Base-by-base conservation (phyloP, 2,888 invertebrate genomes). In the Drosophila nr. fundita region DNA sequence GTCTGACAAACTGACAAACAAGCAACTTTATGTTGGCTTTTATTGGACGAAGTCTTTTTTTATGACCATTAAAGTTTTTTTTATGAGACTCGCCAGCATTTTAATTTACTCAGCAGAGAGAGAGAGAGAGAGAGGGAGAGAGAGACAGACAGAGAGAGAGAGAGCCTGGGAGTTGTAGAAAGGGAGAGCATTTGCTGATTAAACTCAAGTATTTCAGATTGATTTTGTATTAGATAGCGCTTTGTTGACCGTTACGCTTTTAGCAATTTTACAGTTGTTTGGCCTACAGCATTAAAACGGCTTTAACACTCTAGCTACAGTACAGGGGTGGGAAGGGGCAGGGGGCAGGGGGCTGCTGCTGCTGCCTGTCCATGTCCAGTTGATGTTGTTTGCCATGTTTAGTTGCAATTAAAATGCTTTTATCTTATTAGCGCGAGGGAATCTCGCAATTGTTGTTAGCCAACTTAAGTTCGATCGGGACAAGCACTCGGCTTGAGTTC, bases 401-500 rank as follows among this genome's bases (percentile, higher is more conserved):
- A 90, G 87, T 87, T 84, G 90, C 87, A 87, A 87, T 87, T 87
- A 87, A 90, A 87, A 87, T 87, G 87, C 76, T 87, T 87, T 87
- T 89, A 87, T 89, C 87, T 87, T 87, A 87, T 90, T 87, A 89
- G 79, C 73, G 87, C 78, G 72, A 80, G 55, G 72, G 77, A 80
- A 78, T 70, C 38, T 55, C 62, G 76, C 64, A 63, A 49, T 66
- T 60, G 66, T 21, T 42, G 50, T 40, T 58, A 18, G 34, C 66
- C 55, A 55, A 55, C 27, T 54, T 54, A 27, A 54, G 24, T 54
- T 53, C 32, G 15, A 34, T 34, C 15, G 15, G 45, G 21, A 45
- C 53, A 32, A 32, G 34, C 34, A 6, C 30, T 34, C 34, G 34
- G 11, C 27, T 36, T 8, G 54, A 61, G 42, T 57, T 50, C 36